phyloP scores from a whole-genome alignment of 2,797 vertebrate species.

The Argyrosomus regius region DNA sequence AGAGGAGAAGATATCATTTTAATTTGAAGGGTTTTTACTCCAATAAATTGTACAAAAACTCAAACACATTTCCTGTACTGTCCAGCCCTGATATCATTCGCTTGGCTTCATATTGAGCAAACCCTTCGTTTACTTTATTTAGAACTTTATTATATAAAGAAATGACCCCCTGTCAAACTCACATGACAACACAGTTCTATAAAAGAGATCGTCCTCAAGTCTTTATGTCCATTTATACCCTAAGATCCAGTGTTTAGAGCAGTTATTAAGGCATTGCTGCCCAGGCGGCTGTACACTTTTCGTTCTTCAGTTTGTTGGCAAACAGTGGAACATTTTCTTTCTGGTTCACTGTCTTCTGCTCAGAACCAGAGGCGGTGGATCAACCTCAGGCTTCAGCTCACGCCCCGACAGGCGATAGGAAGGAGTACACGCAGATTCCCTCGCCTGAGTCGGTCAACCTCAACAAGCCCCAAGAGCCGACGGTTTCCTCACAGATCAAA shows the following conservation, averaged over 20 bases:
- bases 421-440: constrained; percentile 89
- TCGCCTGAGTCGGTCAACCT: constrained; percentile 86
- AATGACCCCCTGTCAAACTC: neutral
- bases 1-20: no score
- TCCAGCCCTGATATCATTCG: neutral
- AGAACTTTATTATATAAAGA: neutral
- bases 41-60: neutral
- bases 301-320: neutral
- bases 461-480: constrained; percentile 81
- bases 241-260: neutral
- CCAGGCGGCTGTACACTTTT: neutral
- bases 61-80: neutral
- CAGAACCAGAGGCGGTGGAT: constrained; percentile 78
- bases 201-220: neutral
- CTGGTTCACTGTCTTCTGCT: constrained; percentile 11
- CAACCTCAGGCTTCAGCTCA: constrained; percentile 65
- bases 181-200: neutral
- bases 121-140: neutral
- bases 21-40: neutral
- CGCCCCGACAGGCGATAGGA: constrained; percentile 68
- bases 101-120: neutral
- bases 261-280: neutral
- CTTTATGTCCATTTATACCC: neutral
- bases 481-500: constrained; percentile 82
- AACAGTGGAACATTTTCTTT: neutral